Evolutionary conservation across 1,140 invertebrate genomes (phyloP).

Genomic region (Drosophila quadrilineata): DNA sequence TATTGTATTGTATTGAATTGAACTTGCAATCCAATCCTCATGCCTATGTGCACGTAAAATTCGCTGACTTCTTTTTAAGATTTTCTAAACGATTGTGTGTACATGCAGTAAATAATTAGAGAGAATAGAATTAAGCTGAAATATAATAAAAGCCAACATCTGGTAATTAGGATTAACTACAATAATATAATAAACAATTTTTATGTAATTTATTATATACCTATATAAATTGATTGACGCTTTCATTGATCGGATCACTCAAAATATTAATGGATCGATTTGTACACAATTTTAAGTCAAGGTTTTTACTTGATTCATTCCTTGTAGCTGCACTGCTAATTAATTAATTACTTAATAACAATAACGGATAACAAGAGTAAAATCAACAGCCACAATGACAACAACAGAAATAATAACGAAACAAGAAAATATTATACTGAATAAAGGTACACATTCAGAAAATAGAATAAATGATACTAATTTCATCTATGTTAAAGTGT

Average conservation of each 20-base stretch:
- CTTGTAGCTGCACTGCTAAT: slow-evolving; percentile 78
- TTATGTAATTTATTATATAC: slow-evolving; percentile 80
- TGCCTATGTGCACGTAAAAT: slow-evolving; percentile 43
- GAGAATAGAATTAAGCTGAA: slow-evolving; percentile 52
- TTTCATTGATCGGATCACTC: slow-evolving; percentile 64
- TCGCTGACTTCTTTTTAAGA: slow-evolving; percentile 63
- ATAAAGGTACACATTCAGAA: no score
- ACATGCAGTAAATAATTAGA: slow-evolving; percentile 62
- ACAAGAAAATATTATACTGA: no score
- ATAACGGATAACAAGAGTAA: no score
- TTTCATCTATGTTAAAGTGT: slow-evolving; percentile 69
- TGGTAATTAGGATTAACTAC: slow-evolving; percentile 67
- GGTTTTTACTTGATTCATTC: slow-evolving; percentile 76
- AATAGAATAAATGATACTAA: slow-evolving; percentile 63
- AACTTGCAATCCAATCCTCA: slow-evolving; percentile 42
- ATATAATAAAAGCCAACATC: slow-evolving; percentile 62
- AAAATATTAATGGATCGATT: slow-evolving; percentile 63
- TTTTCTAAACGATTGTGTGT: slow-evolving; percentile 66
- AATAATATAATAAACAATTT: slow-evolving; percentile 68
- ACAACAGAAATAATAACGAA: no score
- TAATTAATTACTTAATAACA: no score
- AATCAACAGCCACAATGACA: no score
- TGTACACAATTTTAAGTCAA: slow-evolving; percentile 69
- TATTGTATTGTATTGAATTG: slow-evolving; percentile 42
- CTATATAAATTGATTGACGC: slow-evolving; percentile 76